A percentile compares a stretch with the other conserved stretches of the same genome.
These are phyloP conservation scores for Eledona agricola DNA, from an alignment of 2,888 invertebrate species.

Conservation along the genomic window DNA sequence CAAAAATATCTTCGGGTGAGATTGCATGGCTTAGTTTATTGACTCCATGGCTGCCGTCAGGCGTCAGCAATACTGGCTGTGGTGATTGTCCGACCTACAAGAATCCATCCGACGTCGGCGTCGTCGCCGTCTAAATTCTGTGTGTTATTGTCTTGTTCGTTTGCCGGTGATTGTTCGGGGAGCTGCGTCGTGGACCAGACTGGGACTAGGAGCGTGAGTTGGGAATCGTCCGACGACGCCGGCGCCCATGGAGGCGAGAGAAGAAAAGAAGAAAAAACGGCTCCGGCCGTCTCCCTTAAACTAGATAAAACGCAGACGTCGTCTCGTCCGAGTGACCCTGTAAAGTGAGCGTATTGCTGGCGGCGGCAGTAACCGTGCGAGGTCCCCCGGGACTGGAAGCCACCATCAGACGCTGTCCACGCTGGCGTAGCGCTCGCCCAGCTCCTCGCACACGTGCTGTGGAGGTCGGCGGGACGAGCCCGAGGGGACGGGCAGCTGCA, in stretches of 20 bases:
- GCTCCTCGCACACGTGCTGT: conserved; percentile 66
- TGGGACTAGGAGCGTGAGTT: no score
- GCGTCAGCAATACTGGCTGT: conserved; percentile 55
- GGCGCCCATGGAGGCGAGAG: no score
- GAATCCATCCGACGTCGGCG: conserved; percentile 19
- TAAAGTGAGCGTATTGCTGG: conserved; percentile 56
- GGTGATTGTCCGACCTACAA: conserved; percentile 53
- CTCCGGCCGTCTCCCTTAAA: no score
- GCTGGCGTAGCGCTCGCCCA: conserved; percentile 67
- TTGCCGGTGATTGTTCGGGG: no score
- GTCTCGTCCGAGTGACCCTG: conserved; percentile 53
- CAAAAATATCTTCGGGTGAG: conserved; percentile 46
- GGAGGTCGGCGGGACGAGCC: conserved; percentile 58
- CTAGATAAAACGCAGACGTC: conserved; percentile 36
- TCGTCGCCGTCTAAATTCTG: no score
- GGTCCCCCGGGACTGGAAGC: conserved; percentile 49
- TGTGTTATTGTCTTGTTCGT: conserved; percentile 18
- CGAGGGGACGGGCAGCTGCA: conserved; percentile 58
- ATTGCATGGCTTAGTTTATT: conserved; percentile 43
- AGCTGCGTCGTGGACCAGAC: no score
- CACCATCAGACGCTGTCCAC: conserved; percentile 68
- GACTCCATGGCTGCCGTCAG: conserved; percentile 52
- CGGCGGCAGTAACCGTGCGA: conserved; percentile 49
- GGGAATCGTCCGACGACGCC: no score
- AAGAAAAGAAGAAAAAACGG: no score